These are phyloP conservation scores for Odontophorus gujanensis DNA, from an alignment of 2,113 vertebrate species.

Conservation along the genomic window DNA sequence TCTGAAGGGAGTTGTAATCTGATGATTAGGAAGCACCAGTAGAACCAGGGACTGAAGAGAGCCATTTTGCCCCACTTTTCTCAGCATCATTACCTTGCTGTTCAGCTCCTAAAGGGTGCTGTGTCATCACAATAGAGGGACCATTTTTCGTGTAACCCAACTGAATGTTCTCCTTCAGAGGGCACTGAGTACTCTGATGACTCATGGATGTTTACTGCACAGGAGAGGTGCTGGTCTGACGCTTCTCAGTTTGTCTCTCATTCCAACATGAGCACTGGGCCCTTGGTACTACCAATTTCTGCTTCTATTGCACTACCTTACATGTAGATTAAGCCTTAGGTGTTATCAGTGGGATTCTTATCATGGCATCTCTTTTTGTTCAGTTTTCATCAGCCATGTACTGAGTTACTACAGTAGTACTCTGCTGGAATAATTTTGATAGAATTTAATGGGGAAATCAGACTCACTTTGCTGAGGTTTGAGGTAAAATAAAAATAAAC, in stretches of 20 bases:
- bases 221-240: neutral
- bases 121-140: neutral
- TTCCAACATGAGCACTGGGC: neutral
- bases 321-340: neutral
- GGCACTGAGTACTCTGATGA: neutral
- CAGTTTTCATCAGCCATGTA: neutral
- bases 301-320: neutral
- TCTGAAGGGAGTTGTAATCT: neutral
- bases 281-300: neutral
- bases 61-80: neutral
- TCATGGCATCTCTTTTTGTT: neutral
- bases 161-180: neutral
- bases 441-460: neutral
- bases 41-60: neutral
- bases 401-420: neutral
- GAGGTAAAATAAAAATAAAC: neutral
- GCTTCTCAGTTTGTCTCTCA: neutral
- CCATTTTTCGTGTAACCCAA: fast-evolving
- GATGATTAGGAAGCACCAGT: neutral
- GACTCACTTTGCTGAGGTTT: fast-evolving
- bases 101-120: neutral
- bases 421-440: neutral
- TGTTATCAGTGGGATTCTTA: neutral
- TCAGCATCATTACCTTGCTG: neutral
- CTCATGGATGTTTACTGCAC: neutral